Evolutionary conservation across 2,113 vertebrate genomes (phyloP), one percentile per base, ranked within the genome.

Genomic region (Oreotrochilus melanogaster): DNA sequence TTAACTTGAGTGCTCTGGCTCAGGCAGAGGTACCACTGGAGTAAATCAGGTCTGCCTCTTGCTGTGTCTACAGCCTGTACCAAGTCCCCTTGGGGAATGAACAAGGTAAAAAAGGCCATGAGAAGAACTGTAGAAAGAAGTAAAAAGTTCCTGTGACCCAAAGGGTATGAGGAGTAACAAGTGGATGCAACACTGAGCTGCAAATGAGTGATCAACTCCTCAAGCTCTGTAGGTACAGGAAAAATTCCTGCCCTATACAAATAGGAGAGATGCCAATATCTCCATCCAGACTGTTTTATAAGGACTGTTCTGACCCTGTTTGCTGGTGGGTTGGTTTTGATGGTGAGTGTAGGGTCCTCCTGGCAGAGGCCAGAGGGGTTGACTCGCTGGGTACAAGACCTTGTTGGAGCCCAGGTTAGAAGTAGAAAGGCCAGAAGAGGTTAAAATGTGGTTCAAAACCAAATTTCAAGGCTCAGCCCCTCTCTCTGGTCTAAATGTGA

Each of bases 131-230:
- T 11, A 39, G 64, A 48, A 58, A n/a, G 10, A 64, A 67, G 35
- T 27, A 0, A 2, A 50, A 39, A 75, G 8, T 27, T 67, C 18
- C 33, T 18, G 48, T 79, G 71, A 33, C 24, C 9, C 0, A 0
- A 72, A 47, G 23, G 35, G n/a, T 15, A 9, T 5, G 30, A 69
- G 45, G 78, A 86, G 35, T 17, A 89, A 39, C 18, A 71, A 37
- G 11, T 4, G 11, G 11, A 5, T 35, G 66, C 28, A 54, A 31
- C 39, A 28, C 1, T 3, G 50, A 33, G 47, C 12, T 60, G 45
- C 4, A 1, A 51, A 35, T 3, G 9, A 23, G 37, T 23, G 24
- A 24, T 28, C 43, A 85, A 3, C 11, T 48, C 14, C 42, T 62
- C 50, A 16, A 13, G 28, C 23, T 64, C 31, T 21, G 1, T 3